These are phyloP conservation scores for Corticium candelabrum DNA, from an alignment of 37 sponge, comb jelly and placozoan genomes.

Conservation along the genomic window DNA sequence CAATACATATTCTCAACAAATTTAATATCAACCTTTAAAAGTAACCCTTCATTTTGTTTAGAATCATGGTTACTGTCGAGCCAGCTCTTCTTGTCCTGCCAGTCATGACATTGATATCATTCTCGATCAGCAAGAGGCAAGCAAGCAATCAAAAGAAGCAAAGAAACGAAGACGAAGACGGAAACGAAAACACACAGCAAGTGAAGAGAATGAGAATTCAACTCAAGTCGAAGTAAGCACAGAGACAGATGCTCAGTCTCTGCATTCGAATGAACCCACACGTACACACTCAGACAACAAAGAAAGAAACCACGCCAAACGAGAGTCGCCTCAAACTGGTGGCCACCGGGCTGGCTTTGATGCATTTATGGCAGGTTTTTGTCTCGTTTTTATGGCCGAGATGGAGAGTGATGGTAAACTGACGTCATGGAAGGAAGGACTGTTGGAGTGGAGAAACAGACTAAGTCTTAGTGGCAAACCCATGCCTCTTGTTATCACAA, in stretches of 20 bases:
- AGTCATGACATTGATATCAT: conserved; percentile 17
- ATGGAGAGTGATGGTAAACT: background rate
- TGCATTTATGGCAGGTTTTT: conserved; percentile 79
- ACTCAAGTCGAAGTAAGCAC: background rate
- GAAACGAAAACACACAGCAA: conserved; percentile 9
- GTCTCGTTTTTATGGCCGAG: conserved; percentile 10
- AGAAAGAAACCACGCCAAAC: too few relatives aligned
- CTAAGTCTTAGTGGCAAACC: conserved; percentile 25
- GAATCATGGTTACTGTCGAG: conserved; percentile 21
- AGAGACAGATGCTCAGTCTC: too few relatives aligned
- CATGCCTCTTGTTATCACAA: conserved; percentile 36
- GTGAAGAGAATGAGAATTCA: too few relatives aligned
- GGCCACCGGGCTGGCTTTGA: conserved; percentile 74
- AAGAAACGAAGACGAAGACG: conserved; percentile 14
- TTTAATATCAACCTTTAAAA: too few relatives aligned
- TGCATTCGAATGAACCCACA: too few relatives aligned
- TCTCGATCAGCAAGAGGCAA: conserved; percentile 10
- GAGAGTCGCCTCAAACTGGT: too few relatives aligned
- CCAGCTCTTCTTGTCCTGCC: background rate
- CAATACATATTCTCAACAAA: too few relatives aligned
- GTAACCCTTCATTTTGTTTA: too few relatives aligned
- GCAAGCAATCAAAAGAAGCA: too few relatives aligned
- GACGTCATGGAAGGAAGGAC: conserved; percentile 1
- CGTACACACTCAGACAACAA: too few relatives aligned
- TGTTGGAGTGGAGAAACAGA: conserved; percentile 28